Evolutionary conservation across 1,140 invertebrate genomes (phyloP), one percentile per base, ranked within the genome.

Genomic region (Globodera rostochiensis): DNA sequence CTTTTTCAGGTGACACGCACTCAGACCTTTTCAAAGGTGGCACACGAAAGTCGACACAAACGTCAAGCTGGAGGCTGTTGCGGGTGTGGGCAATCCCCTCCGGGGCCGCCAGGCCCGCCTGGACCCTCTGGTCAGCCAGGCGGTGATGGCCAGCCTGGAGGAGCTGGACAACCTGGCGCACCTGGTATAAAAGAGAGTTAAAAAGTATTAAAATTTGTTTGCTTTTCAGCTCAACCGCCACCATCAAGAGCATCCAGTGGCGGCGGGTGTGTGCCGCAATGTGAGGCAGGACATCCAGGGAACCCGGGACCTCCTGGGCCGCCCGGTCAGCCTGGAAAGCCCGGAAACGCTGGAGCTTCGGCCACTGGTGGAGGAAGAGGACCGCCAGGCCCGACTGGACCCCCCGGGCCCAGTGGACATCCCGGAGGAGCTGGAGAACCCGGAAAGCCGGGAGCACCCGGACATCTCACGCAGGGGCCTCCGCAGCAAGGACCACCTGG

Each of bases 101-200:
- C 86, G 53, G 84, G 84, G 73, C 83, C 84, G 25, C 83, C 83
- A 8, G 83, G 83, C 75, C 83, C 83, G 0, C 83, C 83, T 8
- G 83, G 83, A 6, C 83, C 83, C 25, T 49, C 73, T 11, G 83
- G 83, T 74, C 53, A 45, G 6, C 49, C 71, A 21, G 83, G 83
- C 53, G n/a, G 73, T 47, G 73, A 74, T 74, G 73, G 73, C 25
- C 25, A 36, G 15, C 73, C 73, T 6, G 73, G 74, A 76, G 74
- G 74, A 45, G 6, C 49, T 57, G 74, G 74, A 60, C 36, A 57
- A 19, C 74, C 74, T 19, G 74, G 74, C 4, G 21, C 74, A 7
- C 47, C 57, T 57, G 74, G 74, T 76, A 60, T 53, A 7, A n/a
- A 36, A 36, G 36, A 57, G n/a, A 6, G 5, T 13, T 36, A 36